Percentiles rank a stretch among this genome's conserved stretches.
These are phyloP conservation scores for Junco hyemalis DNA, from an alignment of 2,113 vertebrate genomes.

Conservation along the genomic window DNA sequence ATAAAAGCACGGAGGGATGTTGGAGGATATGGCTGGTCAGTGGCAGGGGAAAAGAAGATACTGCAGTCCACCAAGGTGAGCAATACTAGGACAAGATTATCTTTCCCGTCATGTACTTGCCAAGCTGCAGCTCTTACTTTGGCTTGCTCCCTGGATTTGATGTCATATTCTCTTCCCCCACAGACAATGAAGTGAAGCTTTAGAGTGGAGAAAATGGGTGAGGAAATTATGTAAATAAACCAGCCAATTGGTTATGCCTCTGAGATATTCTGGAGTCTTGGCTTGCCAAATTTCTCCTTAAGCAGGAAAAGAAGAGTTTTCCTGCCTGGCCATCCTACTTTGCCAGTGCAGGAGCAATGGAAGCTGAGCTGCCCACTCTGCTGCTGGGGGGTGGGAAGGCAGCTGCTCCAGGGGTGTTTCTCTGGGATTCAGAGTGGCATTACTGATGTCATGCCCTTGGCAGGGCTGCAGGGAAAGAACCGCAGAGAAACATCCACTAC, in stretches of 20 bases:
- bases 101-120: conserved; percentile 8
- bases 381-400: neutral
- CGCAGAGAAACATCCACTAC: neutral
- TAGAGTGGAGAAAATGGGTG: neutral
- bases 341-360: accelerated
- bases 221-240: neutral
- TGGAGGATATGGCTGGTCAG: neutral
- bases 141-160: neutral
- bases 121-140: neutral
- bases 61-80: neutral
- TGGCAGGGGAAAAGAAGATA: neutral
- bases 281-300: neutral
- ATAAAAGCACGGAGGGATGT: neutral
- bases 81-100: neutral
- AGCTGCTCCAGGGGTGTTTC: neutral
- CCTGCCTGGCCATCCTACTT: neutral
- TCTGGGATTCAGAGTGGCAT: neutral
- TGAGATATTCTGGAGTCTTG: neutral
- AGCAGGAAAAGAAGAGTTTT: neutral
- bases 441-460: accelerated
- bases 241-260: neutral
- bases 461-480: neutral
- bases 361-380: neutral
- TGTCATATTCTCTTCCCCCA: neutral
- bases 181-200: neutral